Percentiles rank a stretch among this genome's conserved stretches.
Conservation (phyloP, 2,797 vertebrate genomes). For the Macrochelys suwanniensis region DNA sequence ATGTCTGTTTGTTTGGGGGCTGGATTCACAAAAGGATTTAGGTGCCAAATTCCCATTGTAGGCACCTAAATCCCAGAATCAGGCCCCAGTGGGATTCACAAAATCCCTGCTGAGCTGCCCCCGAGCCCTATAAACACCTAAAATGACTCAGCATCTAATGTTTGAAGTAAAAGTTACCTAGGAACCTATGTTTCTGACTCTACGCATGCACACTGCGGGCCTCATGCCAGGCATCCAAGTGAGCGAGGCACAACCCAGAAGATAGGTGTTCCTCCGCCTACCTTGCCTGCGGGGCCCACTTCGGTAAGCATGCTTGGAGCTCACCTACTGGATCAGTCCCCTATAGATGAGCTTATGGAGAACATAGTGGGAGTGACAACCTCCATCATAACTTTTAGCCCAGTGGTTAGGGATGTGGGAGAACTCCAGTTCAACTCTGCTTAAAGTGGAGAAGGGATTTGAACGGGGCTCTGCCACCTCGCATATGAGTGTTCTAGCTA, state of each 20-base stretch:
- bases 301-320: background rate
- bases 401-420: background rate
- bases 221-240: background rate
- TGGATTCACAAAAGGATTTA: background rate
- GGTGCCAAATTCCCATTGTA: background rate
- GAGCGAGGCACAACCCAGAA: background rate
- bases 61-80: background rate
- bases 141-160: background rate
- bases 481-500: background rate
- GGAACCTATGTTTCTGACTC: background rate
- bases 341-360: background rate
- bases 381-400: background rate
- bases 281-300: background rate
- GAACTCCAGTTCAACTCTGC: background rate
- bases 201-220: background rate
- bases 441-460: background rate
- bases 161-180: background rate
- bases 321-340: background rate
- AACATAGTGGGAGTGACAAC: too few relatives aligned
- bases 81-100: background rate
- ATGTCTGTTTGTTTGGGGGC: background rate
- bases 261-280: background rate
- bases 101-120: background rate
- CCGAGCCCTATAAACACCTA: background rate
- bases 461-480: background rate